Evolutionary conservation across 2,113 vertebrate genomes (phyloP).

Genomic region (Strix uralensis): DNA sequence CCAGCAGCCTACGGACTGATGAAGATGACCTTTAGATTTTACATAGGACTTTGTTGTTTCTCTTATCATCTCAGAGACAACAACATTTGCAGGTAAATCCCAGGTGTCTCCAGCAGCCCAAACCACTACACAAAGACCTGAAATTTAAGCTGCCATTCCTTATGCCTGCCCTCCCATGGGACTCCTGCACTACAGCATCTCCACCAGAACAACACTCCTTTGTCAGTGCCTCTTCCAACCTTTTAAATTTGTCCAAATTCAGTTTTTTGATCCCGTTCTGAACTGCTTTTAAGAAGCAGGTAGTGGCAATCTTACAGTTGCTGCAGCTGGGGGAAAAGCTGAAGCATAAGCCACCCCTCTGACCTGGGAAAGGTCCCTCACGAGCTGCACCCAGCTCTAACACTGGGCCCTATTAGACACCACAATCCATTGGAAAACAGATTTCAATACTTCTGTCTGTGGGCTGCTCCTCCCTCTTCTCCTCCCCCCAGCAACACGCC

Average conservation of each 20-base stretch:
- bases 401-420: fast-evolving
- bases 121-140: neutral
- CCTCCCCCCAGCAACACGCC: neutral
- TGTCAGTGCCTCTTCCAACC: neutral
- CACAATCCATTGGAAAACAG: neutral
- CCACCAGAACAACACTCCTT: neutral
- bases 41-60: neutral
- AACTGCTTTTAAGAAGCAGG: neutral
- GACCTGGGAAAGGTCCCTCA: neutral
- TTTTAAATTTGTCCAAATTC: neutral
- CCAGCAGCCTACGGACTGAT: neutral
- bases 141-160: neutral
- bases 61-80: neutral
- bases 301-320: neutral
- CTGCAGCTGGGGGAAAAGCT: neutral
- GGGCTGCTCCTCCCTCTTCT: neutral
- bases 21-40: neutral
- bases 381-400: neutral
- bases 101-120: neutral
- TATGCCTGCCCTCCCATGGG: neutral
- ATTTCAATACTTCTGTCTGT: neutral
- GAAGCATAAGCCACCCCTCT: neutral
- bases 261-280: neutral
- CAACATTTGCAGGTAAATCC: neutral
- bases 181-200: neutral